Percentiles rank a stretch among this genome's conserved stretches.
Conservation (phyloP, 1,140 invertebrate species). For the Drosophila pseudoobscura region DNA sequence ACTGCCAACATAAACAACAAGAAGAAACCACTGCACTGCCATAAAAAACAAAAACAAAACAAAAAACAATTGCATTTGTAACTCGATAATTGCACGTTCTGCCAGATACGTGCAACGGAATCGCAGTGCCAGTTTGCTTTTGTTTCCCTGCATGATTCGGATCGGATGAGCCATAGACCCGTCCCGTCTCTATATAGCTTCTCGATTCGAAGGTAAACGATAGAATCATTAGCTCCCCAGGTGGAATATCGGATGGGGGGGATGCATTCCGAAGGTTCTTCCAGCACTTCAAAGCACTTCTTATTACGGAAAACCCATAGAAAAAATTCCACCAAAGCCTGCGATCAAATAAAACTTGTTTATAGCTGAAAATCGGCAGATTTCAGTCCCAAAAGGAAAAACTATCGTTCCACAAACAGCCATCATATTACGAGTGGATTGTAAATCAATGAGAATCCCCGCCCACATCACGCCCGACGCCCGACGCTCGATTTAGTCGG, state of each 20-base stretch:
- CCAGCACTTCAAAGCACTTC: too few relatives aligned
- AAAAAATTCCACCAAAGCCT: background rate
- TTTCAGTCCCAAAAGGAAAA: background rate
- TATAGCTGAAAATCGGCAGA: too few relatives aligned
- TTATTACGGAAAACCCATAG: conserved; percentile 8
- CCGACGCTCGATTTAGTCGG: conserved; percentile 1
- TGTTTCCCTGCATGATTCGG: conserved; percentile 6
- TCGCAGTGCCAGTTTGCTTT: too few relatives aligned
- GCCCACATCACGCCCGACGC: background rate
- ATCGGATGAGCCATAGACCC: conserved; percentile 27
- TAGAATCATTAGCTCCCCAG: background rate
- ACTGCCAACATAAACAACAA: background rate
- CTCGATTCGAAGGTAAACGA: conserved; percentile 13
- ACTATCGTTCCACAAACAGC: background rate
- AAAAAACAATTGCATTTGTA: conserved; percentile 54
- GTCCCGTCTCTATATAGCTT: conserved; percentile 17
- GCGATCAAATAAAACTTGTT: too few relatives aligned
- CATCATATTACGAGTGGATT: background rate
- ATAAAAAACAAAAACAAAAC: conserved; percentile 45
- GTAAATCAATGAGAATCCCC: conserved; percentile 21
- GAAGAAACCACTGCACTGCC: conserved; percentile 35
- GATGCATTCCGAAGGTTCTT: too few relatives aligned
- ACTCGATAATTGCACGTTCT: conserved; percentile 70
- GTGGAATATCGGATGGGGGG: too few relatives aligned
- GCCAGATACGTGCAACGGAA: conserved; percentile 9